These are phyloP conservation scores for Yponomeuta malinellus DNA, from an alignment of 2,888 invertebrate genomes.

Conservation along the genomic window DNA sequence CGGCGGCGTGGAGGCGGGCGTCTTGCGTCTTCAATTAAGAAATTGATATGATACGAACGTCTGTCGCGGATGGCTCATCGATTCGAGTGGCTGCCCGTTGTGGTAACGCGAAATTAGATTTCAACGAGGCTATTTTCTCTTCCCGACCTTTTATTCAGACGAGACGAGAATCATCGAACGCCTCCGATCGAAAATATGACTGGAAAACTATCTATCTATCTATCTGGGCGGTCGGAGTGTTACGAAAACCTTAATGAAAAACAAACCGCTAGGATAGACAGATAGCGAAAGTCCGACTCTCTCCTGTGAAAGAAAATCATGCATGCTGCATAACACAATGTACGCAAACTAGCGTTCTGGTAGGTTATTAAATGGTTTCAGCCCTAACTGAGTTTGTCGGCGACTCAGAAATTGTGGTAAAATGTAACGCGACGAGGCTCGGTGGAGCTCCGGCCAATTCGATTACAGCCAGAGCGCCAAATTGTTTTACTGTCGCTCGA, in stretches of 20 bases:
- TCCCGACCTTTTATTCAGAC: slow-evolving; percentile 58
- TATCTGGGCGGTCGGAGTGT: too few relatives aligned
- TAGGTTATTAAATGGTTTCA: neutral
- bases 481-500: slow-evolving; percentile 58
- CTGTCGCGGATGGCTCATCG: slow-evolving; percentile 72
- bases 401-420: slow-evolving; percentile 48
- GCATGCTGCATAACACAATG: too few relatives aligned
- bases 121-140: slow-evolving; percentile 71
- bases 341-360: too few relatives aligned
- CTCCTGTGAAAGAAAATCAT: too few relatives aligned
- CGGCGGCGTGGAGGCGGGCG: neutral
- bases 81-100: slow-evolving; percentile 65
- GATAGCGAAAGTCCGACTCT: too few relatives aligned
- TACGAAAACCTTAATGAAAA: too few relatives aligned
- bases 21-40: slow-evolving; percentile 37
- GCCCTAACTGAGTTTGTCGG: neutral
- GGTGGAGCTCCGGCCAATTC: slow-evolving; percentile 35
- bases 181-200: slow-evolving; percentile 14
- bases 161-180: slow-evolving; percentile 49
- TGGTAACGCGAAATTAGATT: slow-evolving; percentile 76
- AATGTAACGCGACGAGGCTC: slow-evolving; percentile 34
- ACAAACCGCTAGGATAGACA: too few relatives aligned
- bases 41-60: slow-evolving; percentile 69
- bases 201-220: neutral
- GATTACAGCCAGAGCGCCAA: slow-evolving; percentile 55